Base-by-base conservation (phyloP, 2,797 vertebrate species). In the Botia kubotai region DNA sequence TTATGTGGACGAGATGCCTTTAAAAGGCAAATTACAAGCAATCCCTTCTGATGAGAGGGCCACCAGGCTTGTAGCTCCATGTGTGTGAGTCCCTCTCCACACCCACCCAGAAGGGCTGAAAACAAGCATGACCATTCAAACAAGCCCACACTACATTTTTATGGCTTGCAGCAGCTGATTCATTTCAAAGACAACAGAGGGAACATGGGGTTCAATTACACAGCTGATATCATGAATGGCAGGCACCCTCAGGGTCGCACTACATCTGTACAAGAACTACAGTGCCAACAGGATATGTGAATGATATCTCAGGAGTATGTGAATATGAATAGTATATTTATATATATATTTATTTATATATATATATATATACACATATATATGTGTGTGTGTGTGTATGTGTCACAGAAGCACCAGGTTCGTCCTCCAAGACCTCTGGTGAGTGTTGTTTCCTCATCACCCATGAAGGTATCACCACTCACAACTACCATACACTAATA, bases 1-100 rank as follows among this genome's bases (percentile, higher is more conserved):
- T 77, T 84, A 86, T 91, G 87, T 85, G 90, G 79, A 88, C 91
- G 84, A 60, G 87, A 87, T 89, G 86, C 87, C 89, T 92, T 93
- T 94, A 93, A 93, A 91, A 86, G 83, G 81, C 82, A 86, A 90
- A 93, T 89, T 91, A 93, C 88, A 86, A 91, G 88, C 89, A 89
- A 87, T 88, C 84, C 88, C 85, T 87, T 90, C 82, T 85, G 87
- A 93, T 83, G 89, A 89, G 82, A 75, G 87, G 88, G 88, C 87
- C 91, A 93, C 80, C 82, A 86, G 83, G 84, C 50, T 80, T 88
- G 87, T 86, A 82, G 14, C 83, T 91, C 84, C 76, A 82, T 39
- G 55, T 72, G 72, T 90, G 86, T 88, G 87, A 91, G 89, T 92
- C 85, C 90, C 82, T 82, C 68, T 84, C 73, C 78, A 66, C 77